These are phyloP conservation scores for Scotopteryx bipunctaria DNA, from an alignment of 2,888 invertebrate genomes.

Conservation along the genomic window DNA sequence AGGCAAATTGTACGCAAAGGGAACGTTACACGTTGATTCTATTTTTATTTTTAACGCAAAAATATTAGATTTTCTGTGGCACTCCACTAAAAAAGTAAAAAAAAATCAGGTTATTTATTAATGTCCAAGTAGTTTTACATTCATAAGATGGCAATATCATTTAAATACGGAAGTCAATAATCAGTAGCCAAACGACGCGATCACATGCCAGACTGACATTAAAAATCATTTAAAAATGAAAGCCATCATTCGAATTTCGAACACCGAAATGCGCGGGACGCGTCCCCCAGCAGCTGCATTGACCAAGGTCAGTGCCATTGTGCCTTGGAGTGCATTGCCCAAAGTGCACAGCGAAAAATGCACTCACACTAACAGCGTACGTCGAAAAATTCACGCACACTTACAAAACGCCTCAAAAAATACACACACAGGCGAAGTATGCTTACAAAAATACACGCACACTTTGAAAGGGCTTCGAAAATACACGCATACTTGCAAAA, in stretches of 20 bases:
- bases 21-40: too few relatives aligned
- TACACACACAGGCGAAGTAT: conserved; percentile 14
- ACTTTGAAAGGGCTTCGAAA: conserved; percentile 7
- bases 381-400: conserved; percentile 14
- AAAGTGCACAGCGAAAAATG: conserved; percentile 50
- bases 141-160: too few relatives aligned
- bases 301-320: conserved; percentile 77
- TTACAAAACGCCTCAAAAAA: conserved; percentile 6
- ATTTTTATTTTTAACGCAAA: too few relatives aligned
- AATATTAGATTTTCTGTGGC: too few relatives aligned
- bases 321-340: conserved; percentile 76
- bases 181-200: conserved; percentile 5
- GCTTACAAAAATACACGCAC: too few relatives aligned
- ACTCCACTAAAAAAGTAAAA: too few relatives aligned
- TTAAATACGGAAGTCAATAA: neutral
- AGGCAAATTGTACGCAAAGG: too few relatives aligned
- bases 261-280: conserved; percentile 30
- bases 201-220: conserved; percentile 2
- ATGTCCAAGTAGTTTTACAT: too few relatives aligned
- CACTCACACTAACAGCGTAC: conserved; percentile 5
- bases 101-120: too few relatives aligned
- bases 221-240: conserved; percentile 15
- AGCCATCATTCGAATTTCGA: conserved; percentile 30
- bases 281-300: conserved; percentile 70
- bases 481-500: conserved; percentile 34